A percentile compares a stretch with the other conserved stretches of the same genome.
Conservation (phyloP, 2,113 vertebrate genomes). For the Neotragus pygmaeus region DNA sequence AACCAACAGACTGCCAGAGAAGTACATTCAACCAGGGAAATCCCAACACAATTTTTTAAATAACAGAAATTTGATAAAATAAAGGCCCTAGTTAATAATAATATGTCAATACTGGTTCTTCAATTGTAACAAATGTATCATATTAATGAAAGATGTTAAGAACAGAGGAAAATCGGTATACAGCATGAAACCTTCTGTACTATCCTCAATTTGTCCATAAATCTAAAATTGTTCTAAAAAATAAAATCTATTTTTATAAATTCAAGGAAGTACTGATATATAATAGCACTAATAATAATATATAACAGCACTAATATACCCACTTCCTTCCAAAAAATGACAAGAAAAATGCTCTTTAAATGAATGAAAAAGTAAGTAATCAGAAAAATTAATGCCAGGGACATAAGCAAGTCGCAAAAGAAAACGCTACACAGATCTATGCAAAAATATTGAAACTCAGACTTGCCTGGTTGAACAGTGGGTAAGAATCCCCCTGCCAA, state of each 20-base stretch:
- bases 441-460: neutral
- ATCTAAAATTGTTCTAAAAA: constrained; percentile 6
- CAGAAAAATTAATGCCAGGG: constrained; percentile 28
- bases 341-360: neutral
- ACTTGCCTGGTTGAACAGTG: neutral
- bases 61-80: constrained; percentile 5
- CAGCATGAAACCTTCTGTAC: neutral
- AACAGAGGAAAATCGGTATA: neutral
- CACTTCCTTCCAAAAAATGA: neutral
- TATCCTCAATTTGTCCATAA: neutral
- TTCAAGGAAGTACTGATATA: neutral
- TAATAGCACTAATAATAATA: neutral
- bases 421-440: neutral
- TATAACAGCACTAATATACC: neutral
- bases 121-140: neutral
- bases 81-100: neutral
- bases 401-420: neutral
- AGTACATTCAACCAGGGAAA: neutral
- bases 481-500: neutral
- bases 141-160: neutral
- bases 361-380: constrained; percentile 3
- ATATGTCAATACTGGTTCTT: neutral
- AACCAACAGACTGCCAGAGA: neutral
- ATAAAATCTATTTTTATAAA: neutral
- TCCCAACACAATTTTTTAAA: neutral